Evolutionary conservation across 1,140 invertebrate genomes (phyloP), one percentile per base, ranked within the genome.

Genomic region (Trichomalopsis sarcophagae): DNA sequence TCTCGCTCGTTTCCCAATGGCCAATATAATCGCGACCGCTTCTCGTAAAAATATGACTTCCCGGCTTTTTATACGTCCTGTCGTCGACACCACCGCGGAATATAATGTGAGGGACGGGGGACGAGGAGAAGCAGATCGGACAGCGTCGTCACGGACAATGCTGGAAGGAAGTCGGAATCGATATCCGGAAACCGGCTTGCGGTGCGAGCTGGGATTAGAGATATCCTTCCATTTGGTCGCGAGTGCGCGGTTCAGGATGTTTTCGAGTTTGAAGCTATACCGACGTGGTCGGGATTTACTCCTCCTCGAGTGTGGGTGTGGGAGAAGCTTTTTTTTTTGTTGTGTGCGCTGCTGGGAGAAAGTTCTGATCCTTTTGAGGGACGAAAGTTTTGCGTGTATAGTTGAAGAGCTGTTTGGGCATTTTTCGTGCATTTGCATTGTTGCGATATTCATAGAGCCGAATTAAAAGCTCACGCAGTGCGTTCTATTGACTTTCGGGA

Each of bases 121-220:
- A 9, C 4, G 36, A 40, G 36, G 36, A 40, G 7, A 40, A 40
- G 36, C 36, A 40, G 36, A 69, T 69, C 27, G 23, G 50, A 66
- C 76, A 14, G 5, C 3, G 47, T 7, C 78, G 78, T 27, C 27
- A 1, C 40, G 33, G 5, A 40, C 76, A 36, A 80, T 69, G 78
- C 36, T 27, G 2, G 27, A 27, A 27, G 11, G 17, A 55, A 55
- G 78, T 23, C 62, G 36, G 62, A 80, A 2, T 69, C 78, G 36
- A 80, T 80, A 80, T 80, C 36, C 78, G 78, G 62, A 44, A 80
- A 36, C 30, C 55, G 30, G 62, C 23, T 62, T 75, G 36, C 30
- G 33, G 36, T 44, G 11, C 23, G 4, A 9, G 36, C 14, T 27
- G 55, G 55, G 55, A 62, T 62, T 62, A 27, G 27, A 62, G 55